phyloP scores from a whole-genome alignment of 2,888 invertebrate genomes.

The Chloroclystis v-ata region DNA sequence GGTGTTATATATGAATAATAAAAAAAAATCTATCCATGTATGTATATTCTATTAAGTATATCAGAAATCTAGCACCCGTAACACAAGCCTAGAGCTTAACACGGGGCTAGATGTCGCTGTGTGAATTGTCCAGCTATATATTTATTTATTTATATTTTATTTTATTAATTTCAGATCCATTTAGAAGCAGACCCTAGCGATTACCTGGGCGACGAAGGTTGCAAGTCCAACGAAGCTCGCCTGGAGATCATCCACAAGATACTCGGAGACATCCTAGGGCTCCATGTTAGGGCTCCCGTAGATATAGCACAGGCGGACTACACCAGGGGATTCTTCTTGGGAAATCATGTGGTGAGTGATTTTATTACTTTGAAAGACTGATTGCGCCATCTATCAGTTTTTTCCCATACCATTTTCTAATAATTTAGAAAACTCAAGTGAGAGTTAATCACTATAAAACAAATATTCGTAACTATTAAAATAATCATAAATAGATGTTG shows the following conservation, averaged over 20 bases:
- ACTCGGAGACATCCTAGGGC: conserved; percentile 82
- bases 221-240: conserved; percentile 80
- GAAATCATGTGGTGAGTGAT: conserved; percentile 85
- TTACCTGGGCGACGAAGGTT: conserved; percentile 65
- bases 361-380: background rate
- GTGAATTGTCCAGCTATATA: too few relatives aligned
- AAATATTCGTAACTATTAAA: too few relatives aligned
- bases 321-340: conserved; percentile 86
- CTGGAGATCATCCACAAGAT: conserved; percentile 88
- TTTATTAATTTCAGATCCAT: conserved; percentile 81
- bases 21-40: too few relatives aligned
- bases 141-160: background rate
- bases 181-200: conserved; percentile 86
- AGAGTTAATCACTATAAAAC: too few relatives aligned
- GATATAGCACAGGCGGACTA: conserved; percentile 61
- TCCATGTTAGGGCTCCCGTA: conserved; percentile 75
- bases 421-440: too few relatives aligned
- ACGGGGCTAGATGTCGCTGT: too few relatives aligned
- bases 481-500: too few relatives aligned
- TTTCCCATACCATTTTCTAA: too few relatives aligned
- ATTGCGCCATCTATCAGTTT: background rate
- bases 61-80: too few relatives aligned
- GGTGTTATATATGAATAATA: too few relatives aligned
- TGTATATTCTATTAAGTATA: too few relatives aligned
- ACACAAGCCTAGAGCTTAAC: too few relatives aligned